Percentiles rank a stretch among this genome's conserved stretches.
These are phyloP conservation scores for Pterobdella sp. DNA, from an alignment of 2,888 invertebrate species.

Conservation along the genomic window DNA sequence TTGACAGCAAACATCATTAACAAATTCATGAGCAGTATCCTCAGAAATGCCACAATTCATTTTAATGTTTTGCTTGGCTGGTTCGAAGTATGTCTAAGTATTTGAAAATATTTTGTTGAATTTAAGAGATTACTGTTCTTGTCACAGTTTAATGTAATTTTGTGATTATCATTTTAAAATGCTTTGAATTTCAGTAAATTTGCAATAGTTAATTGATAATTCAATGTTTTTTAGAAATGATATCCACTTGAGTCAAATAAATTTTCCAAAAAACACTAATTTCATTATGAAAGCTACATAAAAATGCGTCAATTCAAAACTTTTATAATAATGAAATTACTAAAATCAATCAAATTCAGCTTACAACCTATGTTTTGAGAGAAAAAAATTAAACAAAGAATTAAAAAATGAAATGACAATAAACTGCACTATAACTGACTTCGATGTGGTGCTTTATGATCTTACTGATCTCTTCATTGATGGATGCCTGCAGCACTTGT, in stretches of 20 bases:
- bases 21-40: constrained; percentile 64
- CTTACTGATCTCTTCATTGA: constrained; percentile 70
- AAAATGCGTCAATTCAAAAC: not conserved
- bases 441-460: constrained; percentile 70
- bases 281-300: too few species aligned
- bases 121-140: too few species aligned
- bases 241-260: too few species aligned
- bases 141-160: too few species aligned
- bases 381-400: constrained; percentile 23
- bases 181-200: too few species aligned
- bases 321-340: not conserved
- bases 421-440: constrained; percentile 52
- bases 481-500: constrained; percentile 67
- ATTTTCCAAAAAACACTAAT: too few species aligned
- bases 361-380: not conserved
- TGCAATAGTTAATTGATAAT: too few species aligned
- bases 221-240: too few species aligned
- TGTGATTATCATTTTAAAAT: too few species aligned
- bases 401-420: not conserved
- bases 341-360: not conserved
- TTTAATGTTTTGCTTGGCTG: constrained; percentile 69
- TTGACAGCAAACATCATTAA: constrained; percentile 64
- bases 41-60: constrained; percentile 64
- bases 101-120: too few species aligned
- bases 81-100: constrained; percentile 75